Evolutionary conservation across 2,797 vertebrate species (phyloP).

Genomic region (Coilia nasus): DNA sequence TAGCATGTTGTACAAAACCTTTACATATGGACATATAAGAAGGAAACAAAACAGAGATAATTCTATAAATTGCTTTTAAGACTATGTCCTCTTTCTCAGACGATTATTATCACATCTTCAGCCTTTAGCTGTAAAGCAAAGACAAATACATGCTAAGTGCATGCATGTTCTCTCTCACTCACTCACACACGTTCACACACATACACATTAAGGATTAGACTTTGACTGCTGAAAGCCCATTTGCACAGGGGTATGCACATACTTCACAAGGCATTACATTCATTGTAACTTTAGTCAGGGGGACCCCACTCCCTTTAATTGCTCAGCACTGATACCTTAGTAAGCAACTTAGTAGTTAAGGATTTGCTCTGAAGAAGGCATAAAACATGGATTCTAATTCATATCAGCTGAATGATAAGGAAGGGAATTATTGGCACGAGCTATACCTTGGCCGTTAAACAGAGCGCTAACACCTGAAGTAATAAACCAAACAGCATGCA

Average conservation of each 20-base stretch:
- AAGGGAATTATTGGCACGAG: neutral
- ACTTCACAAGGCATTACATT: conserved; percentile 12
- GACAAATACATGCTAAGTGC: neutral
- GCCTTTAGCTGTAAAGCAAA: neutral
- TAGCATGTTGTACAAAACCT: neutral
- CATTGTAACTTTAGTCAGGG: neutral
- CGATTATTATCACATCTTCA: neutral
- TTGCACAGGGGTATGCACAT: neutral
- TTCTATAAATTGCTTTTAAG: neutral
- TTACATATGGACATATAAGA: neutral
- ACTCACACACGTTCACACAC: conserved; percentile 4
- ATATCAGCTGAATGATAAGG: neutral
- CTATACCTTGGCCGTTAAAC: neutral
- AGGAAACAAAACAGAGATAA: neutral
- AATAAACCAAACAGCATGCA: neutral
- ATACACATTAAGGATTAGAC: neutral
- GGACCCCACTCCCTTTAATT: neutral
- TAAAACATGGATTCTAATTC: neutral
- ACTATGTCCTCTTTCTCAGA: neutral
- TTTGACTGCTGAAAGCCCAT: neutral
- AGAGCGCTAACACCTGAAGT: neutral
- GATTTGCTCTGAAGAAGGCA: neutral
- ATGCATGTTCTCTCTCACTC: neutral
- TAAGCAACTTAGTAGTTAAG: neutral
- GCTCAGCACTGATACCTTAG: neutral